Percentiles rank a stretch among this genome's conserved stretches.
phyloP scores from a whole-genome alignment of 1,140 invertebrate species.

The Nasonia longicornis region DNA sequence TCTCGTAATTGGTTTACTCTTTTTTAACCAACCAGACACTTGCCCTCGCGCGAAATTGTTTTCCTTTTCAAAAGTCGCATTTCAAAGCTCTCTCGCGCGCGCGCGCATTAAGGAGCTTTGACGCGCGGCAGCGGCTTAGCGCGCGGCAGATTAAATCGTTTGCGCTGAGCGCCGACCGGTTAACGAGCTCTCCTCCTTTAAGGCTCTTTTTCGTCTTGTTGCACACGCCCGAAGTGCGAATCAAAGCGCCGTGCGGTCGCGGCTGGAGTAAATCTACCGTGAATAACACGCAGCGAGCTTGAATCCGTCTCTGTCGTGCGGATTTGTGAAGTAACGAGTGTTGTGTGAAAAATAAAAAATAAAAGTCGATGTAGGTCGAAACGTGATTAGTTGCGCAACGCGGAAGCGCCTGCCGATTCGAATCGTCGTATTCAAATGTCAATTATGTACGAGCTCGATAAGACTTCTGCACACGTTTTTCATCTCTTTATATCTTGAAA shows the following conservation, averaged over 20 bases:
- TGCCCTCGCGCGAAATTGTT: not conserved
- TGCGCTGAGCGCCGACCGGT: not conserved
- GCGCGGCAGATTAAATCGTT: not conserved
- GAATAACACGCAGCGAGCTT: not conserved
- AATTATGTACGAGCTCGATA: not conserved
- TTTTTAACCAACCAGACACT: too few species aligned
- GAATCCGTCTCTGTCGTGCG: too few species aligned
- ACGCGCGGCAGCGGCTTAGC: not conserved
- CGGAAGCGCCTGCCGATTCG: not conserved
- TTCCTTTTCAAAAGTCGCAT: not conserved
- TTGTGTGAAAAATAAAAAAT: not conserved
- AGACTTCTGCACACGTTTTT: too few species aligned
- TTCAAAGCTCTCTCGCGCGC: not conserved
- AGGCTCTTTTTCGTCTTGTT: not conserved
- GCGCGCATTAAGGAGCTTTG: not conserved
- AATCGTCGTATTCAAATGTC: not conserved
- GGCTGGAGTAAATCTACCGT: not conserved
- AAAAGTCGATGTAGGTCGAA: not conserved
- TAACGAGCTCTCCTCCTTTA: not conserved
- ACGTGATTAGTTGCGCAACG: not conserved
- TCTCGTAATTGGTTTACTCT: slow-evolving; percentile 40
- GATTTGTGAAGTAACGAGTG: not conserved
- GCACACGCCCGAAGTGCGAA: not conserved
- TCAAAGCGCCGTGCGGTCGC: not conserved
- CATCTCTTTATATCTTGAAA: not conserved